Evolutionary conservation across 2,888 invertebrate genomes (phyloP).

Genomic region (Chymomyza procnemis): DNA sequence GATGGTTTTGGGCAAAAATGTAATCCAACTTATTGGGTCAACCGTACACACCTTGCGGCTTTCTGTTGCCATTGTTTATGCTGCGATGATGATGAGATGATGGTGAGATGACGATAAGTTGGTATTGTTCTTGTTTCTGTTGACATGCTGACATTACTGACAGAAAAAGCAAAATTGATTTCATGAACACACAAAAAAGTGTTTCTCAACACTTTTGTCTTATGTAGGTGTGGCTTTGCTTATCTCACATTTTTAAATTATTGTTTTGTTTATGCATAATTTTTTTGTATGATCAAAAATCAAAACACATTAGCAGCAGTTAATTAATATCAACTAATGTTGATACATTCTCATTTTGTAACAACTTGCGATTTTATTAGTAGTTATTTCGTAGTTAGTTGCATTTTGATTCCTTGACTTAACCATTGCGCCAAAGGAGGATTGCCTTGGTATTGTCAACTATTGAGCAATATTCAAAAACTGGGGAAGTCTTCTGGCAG

Average conservation of each 20-base stretch:
- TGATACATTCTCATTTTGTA: background rate
- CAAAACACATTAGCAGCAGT: no score
- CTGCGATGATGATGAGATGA: background rate
- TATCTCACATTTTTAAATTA: no score
- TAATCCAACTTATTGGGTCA: background rate
- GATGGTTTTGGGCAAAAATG: background rate
- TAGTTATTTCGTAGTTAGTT: no score
- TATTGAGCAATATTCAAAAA: no score
- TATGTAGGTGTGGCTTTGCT: background rate
- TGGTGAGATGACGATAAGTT: background rate
- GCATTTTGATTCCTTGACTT: no score
- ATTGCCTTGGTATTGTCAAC: no score
- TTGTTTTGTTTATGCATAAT: no score
- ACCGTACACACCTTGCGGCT: background rate
- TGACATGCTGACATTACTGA: background rate
- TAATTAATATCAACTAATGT: background rate
- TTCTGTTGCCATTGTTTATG: background rate
- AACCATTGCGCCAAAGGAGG: no score
- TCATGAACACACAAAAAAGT: slow-evolving; percentile 1
- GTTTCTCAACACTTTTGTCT: background rate
- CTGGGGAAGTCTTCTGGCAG: no score
- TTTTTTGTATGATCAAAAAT: no score
- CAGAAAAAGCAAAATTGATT: background rate
- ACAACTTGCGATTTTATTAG: no score
- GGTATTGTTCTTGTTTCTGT: background rate